Conservation (phyloP, 2,113 vertebrate genomes). For the Pogona vitticeps region DNA sequence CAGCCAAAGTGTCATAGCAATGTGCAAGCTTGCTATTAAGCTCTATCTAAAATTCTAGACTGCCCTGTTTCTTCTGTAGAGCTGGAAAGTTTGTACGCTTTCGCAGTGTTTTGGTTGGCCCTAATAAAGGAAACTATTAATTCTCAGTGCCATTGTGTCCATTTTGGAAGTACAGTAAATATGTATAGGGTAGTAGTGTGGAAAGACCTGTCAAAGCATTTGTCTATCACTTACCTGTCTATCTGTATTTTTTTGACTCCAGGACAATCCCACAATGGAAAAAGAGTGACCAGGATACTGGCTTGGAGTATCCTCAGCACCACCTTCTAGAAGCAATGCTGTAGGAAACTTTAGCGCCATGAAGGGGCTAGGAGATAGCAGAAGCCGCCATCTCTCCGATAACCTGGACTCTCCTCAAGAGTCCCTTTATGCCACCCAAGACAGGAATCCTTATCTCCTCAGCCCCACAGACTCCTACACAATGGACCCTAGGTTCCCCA, state of each 20-base stretch:
- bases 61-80: not conserved
- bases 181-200: not conserved
- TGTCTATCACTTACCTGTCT: not conserved
- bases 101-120: not conserved
- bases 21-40: not conserved
- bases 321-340: conserved; percentile 64
- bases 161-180: not conserved
- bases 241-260: conserved; percentile 51
- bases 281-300: not conserved
- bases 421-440: conserved; percentile 84
- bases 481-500: conserved; percentile 84
- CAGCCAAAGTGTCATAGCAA: not conserved
- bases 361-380: conserved; percentile 96
- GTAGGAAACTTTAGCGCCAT: conserved; percentile 81
- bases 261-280: conserved; percentile 10
- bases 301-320: conserved; percentile 41
- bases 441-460: conserved; percentile 90
- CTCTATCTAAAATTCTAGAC: not conserved
- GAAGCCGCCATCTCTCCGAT: conserved; percentile 90
- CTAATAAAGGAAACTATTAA: not conserved
- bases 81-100: too few relatives aligned
- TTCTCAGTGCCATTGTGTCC: accelerated
- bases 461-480: conserved; percentile 91
- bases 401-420: conserved; percentile 89
- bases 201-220: not conserved